phyloP scores from a whole-genome alignment of 2,888 invertebrate genomes.

The Megaustenia siamemsis region DNA sequence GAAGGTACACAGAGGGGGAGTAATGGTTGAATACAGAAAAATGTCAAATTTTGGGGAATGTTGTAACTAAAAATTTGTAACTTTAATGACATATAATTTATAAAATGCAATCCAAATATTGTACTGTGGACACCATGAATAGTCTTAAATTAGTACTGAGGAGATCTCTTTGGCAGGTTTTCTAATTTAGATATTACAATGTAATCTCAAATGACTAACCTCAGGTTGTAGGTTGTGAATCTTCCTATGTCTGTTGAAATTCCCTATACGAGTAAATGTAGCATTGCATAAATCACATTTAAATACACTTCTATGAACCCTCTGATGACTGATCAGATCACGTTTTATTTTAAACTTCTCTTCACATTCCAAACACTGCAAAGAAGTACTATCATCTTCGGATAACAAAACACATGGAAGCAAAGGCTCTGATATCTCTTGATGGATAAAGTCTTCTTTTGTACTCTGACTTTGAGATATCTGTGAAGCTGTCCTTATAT shows the following conservation, averaged over 20 bases:
- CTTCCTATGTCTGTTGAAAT: constrained; percentile 73
- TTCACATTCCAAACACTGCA: constrained; percentile 35
- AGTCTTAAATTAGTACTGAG: too few relatives aligned
- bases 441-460: not conserved
- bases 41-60: too few relatives aligned
- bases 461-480: not conserved
- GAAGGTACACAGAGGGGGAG: too few relatives aligned
- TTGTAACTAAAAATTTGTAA: too few relatives aligned
- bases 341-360: constrained; percentile 34
- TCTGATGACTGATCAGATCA: constrained; percentile 33
- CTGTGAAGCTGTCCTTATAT: not conserved
- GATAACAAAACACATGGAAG: not conserved
- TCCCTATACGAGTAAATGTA: constrained; percentile 69
- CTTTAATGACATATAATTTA: too few relatives aligned
- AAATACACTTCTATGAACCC: constrained; percentile 35
- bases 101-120: too few relatives aligned
- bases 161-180: too few relatives aligned
- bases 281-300: constrained; percentile 74
- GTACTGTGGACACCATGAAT: too few relatives aligned
- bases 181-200: not conserved
- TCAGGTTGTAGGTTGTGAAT: constrained; percentile 68
- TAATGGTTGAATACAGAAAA: too few relatives aligned
- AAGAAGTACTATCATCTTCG: not conserved
- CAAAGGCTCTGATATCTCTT: not conserved
- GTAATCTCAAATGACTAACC: constrained; percentile 41